Evolutionary conservation across 2,113 vertebrate species (phyloP), one percentile per base, ranked within the genome.

Genomic region (Neodon shergylaensis): DNA sequence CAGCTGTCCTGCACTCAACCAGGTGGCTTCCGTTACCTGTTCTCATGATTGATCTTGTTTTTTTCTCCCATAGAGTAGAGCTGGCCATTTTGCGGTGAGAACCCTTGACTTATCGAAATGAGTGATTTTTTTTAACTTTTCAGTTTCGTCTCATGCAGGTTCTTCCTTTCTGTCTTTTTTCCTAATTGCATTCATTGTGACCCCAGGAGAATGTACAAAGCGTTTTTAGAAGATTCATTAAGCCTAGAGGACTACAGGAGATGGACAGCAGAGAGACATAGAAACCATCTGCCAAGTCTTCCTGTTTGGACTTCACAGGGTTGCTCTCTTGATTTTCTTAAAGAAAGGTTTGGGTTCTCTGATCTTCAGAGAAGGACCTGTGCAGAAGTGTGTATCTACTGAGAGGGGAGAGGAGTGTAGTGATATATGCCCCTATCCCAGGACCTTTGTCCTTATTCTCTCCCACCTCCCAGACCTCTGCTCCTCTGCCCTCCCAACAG

Each of bases 191-290:
- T 92, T 90, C 49, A 76, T 33, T 61, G 7, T 3, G 3, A 72
- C 36, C 65, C 65, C 58, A 26, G 31, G 2, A 39, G 92, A 81
- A 91, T 92, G 39, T 74, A 65, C 8, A 49, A 36, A 61, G 19
- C 39, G 24, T 79, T 81, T 93, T 44, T 88, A 85, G 94, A 90
- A 81, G 92, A 86, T 61, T 76, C 44, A 36, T 61, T 36, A 84
- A 44, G 74, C 39, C 39, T 54, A 33, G 17, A n/a, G 85, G 68
- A 14, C 83, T 31, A 6, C 22, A 0, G 0, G 86, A 44, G 33
- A 42, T n/a, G 78, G 49, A 81, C 77, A 58, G 73, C 49, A 81
- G 17, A 88, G 92, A 9, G 6, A 31, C 10, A 0, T n/a, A 5
- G 1, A 24, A 74, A 26, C 3, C 1, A 0, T 39, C 26, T 26